Evolutionary conservation across 2,797 vertebrate genomes (phyloP), one percentile per base, ranked within the genome.

Genomic region (Sparus aurata): DNA sequence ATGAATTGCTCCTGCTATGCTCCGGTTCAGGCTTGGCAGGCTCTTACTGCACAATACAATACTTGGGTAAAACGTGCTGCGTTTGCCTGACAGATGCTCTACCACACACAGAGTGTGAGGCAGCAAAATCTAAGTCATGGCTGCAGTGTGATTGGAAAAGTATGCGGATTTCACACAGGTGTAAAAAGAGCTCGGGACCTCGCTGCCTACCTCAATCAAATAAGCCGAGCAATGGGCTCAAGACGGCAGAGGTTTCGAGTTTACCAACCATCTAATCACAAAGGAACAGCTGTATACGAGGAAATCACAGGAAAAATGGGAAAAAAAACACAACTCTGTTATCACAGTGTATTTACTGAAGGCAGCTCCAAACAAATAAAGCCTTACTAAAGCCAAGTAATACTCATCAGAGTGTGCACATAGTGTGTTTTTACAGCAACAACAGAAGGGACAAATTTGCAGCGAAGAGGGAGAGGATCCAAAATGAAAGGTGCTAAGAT

Each of bases 281-380:
- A 53, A 61, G 75, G 4, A 75, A 20, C 79, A 82, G 71, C 62
- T 75, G 83, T 67, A 64, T 12, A 18, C 7, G 1, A 27, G 22
- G 6, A 60, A 80, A 79, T 53, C 12, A 38, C 10, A 10, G 22
- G 45, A 7, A 54, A 53, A 52, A 75, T 10, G 16, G 18, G 22
- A n/a, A 23, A 23, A 41, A 47, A 30, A 20, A 20, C 43, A 43
- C 22, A 22, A 12, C 18, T 46, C 1, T 54, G 15, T 64, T 64
- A 47, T 65, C 54, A 38, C 10, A 45, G 16, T 41, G 30, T 25
- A 45, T 68, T 57, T 67, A 46, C 45, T 49, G 49, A 46, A 34
- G 15, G 30, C n/a, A 73, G n/a, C 41, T 49, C 30, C n/a, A 65
- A 69, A 60, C 41, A 68, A 52, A 15, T 13, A 17, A 8, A 55